These are phyloP conservation scores for Borostomias antarcticus DNA, from an alignment of 2,797 vertebrate species.

Conservation along the genomic window DNA sequence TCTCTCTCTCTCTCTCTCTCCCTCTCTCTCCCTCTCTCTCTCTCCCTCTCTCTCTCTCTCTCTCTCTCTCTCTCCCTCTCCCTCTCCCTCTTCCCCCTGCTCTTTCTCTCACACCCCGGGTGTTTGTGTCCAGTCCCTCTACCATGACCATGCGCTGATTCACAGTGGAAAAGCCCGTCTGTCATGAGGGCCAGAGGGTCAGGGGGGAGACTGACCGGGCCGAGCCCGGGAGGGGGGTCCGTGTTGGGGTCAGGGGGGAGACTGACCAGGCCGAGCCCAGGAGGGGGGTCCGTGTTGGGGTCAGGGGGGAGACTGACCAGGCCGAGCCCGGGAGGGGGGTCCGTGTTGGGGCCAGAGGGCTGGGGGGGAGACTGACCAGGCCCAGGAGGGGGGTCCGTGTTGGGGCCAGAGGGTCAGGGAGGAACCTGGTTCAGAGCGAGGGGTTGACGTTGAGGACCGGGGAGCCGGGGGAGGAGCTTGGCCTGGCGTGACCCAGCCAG, in stretches of 20 bases:
- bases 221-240: neutral
- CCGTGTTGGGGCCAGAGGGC: neutral
- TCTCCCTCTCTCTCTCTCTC: conserved; percentile 6
- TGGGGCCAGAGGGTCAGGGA: neutral
- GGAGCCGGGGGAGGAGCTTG: neutral
- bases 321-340: neutral
- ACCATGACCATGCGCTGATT: conserved; percentile 53
- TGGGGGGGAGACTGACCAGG: no score
- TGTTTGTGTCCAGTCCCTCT: conserved; percentile 38
- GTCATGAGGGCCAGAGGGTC: neutral
- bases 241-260: conserved; percentile 17
- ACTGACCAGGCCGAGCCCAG: no score
- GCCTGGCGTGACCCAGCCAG: neutral
- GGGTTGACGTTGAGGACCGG: neutral
- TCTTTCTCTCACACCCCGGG: conserved; percentile 17
- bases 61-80: conserved; percentile 10
- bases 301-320: conserved; percentile 11
- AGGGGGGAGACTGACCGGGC: no score
- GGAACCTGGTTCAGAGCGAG: no score
- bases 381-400: neutral
- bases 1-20: conserved; percentile 5
- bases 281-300: neutral
- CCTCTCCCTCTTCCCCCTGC: conserved; percentile 18
- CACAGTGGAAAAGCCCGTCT: conserved; percentile 44
- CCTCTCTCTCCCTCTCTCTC: conserved; percentile 19